Base-by-base conservation (phyloP, 2,888 invertebrate genomes). In the Dasypolia templi region DNA sequence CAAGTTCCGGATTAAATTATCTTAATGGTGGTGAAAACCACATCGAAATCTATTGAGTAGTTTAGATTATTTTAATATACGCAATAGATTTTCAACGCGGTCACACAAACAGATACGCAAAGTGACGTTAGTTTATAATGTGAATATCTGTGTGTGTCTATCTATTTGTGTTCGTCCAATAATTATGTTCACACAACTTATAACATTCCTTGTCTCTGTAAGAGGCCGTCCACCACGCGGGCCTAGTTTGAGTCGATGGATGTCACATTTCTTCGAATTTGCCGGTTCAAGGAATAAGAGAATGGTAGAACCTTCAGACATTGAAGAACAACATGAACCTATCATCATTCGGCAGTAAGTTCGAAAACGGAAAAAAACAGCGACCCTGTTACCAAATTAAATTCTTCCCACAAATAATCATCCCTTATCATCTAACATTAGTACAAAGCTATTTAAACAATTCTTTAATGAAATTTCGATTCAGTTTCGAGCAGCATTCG, bases 391-490 rank as follows among this genome's bases (percentile, higher is more conserved):
- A 11, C 6, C 3, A 42, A 26, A 19, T 11, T 0, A 61, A 42
- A 19, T 26, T 6, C 26, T n/a, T 26, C 17, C 4, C 9, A 61
- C 9, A 39, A 39, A 29, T n/a, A 42, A 26, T 19, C 14, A 32
- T 19, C 11, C 17, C n/a, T 19, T 49, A 55, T 72, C 1, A 55
- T 29, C n/a, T 29, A 1, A 26, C 56, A 32, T n/a, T 39, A 53
- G 14, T 22, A 42, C 26, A 39, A 2, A 26, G 32, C 19, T 67
- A 42, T 53, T 62, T 32, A 35, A 56, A 66, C 9, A 80, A 56
- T 62, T 46, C 29, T 29, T 0, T n/a, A 75, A 56, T 65, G 0
- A 44, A 53, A 61, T n/a, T 1, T 32, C 77, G 26, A 19, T 29
- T 26, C 46, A 65, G 12, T 46, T 62, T 39, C n/a, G 2, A 0